Conservation (phyloP, 2,113 vertebrate species). For the Microtus oregoni region DNA sequence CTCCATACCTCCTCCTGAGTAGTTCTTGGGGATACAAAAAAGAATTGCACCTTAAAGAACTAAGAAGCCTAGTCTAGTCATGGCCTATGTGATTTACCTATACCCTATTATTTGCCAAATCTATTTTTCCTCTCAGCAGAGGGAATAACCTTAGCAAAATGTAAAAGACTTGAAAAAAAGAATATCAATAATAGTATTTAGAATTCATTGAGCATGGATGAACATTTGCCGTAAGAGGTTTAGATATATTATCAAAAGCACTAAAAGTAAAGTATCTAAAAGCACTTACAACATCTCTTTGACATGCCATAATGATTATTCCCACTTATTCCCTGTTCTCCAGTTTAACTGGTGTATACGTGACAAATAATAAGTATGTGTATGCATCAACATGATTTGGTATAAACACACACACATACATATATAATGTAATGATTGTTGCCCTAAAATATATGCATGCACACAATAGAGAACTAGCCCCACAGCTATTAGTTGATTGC, state of each 20-base stretch:
- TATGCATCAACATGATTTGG: neutral
- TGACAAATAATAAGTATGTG: neutral
- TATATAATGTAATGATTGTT: neutral
- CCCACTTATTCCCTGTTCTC: neutral
- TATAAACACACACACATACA: neutral
- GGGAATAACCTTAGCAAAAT: neutral
- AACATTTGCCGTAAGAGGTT: constrained; percentile 21
- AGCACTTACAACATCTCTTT: neutral
- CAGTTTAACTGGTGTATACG: neutral
- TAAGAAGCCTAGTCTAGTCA: neutral
- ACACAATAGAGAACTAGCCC: neutral
- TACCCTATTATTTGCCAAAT: neutral
- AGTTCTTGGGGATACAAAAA: constrained; percentile 39
- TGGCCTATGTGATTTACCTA: neutral
- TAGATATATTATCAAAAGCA: neutral
- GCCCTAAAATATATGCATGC: neutral
- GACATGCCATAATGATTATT: neutral
- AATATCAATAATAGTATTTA: constrained; percentile 28
- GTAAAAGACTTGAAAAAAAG: constrained; percentile 36
- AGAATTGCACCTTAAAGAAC: constrained; percentile 18
- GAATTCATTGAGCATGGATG: neutral
- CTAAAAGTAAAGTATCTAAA: no score
- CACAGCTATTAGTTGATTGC: neutral
- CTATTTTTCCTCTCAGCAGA: neutral
- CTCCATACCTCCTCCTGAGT: neutral